phyloP scores from a whole-genome alignment of 2,113 vertebrate species.

The Hucho hucho region DNA sequence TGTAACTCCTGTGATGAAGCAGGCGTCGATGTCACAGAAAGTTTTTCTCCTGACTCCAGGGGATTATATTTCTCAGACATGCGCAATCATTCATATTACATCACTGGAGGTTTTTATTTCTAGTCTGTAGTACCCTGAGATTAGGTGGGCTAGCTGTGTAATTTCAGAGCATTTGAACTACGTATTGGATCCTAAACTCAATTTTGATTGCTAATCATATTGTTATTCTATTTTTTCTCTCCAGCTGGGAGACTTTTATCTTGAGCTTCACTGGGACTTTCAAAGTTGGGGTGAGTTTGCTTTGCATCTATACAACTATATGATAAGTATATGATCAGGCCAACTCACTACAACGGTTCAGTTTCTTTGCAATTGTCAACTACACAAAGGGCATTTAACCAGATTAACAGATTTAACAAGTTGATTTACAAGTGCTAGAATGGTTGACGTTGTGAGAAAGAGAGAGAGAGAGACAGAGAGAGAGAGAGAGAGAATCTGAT shows the following conservation, averaged over 20 bases:
- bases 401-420: too few relatives aligned
- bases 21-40: background rate
- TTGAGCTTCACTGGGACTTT: conserved; percentile 99
- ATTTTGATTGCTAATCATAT: background rate
- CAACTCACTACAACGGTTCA: background rate
- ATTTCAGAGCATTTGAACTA: background rate
- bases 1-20: background rate
- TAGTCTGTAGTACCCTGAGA: background rate
- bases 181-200: background rate
- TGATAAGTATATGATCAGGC: background rate
- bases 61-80: background rate
- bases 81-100: background rate
- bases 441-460: background rate
- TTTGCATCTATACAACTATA: background rate
- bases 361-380: background rate
- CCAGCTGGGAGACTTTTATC: conserved; percentile 97
- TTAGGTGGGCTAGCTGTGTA: background rate
- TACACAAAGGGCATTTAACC: background rate
- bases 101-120: background rate
- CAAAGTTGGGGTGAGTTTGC: conserved; percentile 97
- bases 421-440: background rate
- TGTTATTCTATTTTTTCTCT: conserved; percentile 51
- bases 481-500: background rate
- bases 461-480: too few relatives aligned
- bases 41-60: background rate